Base-by-base conservation (phyloP, 2,797 vertebrate genomes). In the Oreortyx pictus region DNA sequence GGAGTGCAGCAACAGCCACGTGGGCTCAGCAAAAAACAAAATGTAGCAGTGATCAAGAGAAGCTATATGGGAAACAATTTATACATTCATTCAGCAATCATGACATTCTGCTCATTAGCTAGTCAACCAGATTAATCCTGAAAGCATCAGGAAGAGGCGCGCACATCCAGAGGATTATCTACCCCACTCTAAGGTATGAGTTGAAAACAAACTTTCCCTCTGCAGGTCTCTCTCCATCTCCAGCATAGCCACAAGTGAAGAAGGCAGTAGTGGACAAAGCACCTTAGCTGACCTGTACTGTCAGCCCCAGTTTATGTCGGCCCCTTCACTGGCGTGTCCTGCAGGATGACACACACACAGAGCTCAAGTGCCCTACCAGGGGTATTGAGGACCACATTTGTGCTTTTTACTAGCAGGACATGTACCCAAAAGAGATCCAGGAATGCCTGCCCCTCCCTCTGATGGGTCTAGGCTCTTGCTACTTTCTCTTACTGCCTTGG, bases 241-340 rank as follows among this genome's bases (percentile, higher is more conserved):
- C 74, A 72, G 22, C 11, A 87, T 41, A 77, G 9, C 7, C 6
- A 74, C 1, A 13, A 46, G 20, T 1, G 7, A 49, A 82, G 70
- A 79, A 15, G 2, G 31, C 54, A 46, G 10, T 24, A 13, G 16
- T 27, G 50, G 41, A 66, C 31, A 7, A 73, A 86, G 64, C 23
- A 62, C 37, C 52, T 54, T 54, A 61, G 80, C 46, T 92, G 86
- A 57, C 7, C 25, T 57, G 4, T 16, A 9, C 37, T 64, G 11
- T 16, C 47, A 52, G 56, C 71, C 39, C 31, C 78, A 29, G 14
- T 29, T 62, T 33, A 31, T 4, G 0, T 0, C 2, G 0, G 4
- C 3, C 18, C 10, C 41, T 64, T 71, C 47, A 39, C 11, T 71
- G 35, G 7, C 1, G 3, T 4, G 18, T 61, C 31, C 39, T 66